Evolutionary conservation across 2,113 vertebrate genomes (phyloP).

Genomic region (Oriolus oriolus): DNA sequence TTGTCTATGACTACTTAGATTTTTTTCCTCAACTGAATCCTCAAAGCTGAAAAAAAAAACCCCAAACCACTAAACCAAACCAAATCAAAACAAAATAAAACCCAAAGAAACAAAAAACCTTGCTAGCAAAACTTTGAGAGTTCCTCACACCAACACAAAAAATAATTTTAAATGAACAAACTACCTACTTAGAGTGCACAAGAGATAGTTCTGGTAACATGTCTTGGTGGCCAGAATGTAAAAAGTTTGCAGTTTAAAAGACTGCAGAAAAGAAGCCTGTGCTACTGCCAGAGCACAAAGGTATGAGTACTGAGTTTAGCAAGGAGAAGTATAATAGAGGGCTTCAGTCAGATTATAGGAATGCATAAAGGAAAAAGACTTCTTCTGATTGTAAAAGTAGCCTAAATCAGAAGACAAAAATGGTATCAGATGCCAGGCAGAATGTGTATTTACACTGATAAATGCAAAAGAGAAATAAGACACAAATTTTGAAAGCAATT

Average conservation of each 20-base stretch:
- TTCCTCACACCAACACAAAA: background rate
- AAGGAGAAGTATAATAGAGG: background rate
- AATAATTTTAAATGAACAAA: background rate
- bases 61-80: rapidly evolving
- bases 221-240: background rate
- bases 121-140: background rate
- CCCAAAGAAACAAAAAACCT: background rate
- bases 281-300: background rate
- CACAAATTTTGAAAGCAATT: background rate
- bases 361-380: background rate
- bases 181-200: background rate
- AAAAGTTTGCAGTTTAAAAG: background rate
- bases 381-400: background rate
- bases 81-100: rapidly evolving
- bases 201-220: background rate
- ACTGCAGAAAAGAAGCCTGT: background rate
- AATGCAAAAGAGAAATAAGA: background rate
- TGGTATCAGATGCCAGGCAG: background rate
- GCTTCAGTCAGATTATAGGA: background rate
- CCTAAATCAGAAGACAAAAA: background rate
- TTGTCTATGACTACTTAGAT: background rate
- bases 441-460: background rate
- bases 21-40: background rate
- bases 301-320: background rate
- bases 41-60: background rate